These are phyloP conservation scores for Tortricodes alternella DNA, from an alignment of 2,888 invertebrate species.

Conservation along the genomic window DNA sequence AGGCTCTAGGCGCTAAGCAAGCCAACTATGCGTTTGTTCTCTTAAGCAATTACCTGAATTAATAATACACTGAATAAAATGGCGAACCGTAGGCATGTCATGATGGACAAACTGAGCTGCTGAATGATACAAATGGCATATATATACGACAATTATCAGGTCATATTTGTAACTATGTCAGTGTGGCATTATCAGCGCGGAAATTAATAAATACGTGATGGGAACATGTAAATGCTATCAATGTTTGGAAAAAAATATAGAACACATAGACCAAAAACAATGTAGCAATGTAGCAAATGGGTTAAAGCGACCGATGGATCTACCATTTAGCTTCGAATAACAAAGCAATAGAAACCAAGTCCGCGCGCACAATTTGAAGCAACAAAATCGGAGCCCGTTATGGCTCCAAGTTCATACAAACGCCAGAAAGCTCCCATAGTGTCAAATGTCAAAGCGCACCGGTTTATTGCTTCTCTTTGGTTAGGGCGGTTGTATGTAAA, in stretches of 20 bases:
- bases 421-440: no score
- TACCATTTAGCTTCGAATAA: no score
- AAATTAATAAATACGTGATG: not conserved
- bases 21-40: no score
- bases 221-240: not conserved
- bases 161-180: constrained; percentile 17
- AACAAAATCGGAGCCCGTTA: no score
- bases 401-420: no score
- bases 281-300: not conserved
- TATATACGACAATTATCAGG: constrained; percentile 18
- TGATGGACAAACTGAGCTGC: constrained; percentile 9
- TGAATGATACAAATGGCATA: not conserved
- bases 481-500: no score
- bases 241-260: not conserved
- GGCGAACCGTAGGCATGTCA: not conserved
- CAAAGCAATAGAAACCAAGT: no score
- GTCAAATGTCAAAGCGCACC: no score
- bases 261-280: not conserved
- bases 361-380: no score
- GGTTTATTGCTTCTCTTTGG: no score
- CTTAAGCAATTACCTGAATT: constrained; percentile 27
- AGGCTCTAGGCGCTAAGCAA: no score
- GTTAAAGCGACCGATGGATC: no score
- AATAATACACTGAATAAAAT: constrained; percentile 10
- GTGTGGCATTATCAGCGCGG: constrained; percentile 3